phyloP scores from a whole-genome alignment of 2,888 invertebrate genomes.

The Heteromurus nitidus region DNA sequence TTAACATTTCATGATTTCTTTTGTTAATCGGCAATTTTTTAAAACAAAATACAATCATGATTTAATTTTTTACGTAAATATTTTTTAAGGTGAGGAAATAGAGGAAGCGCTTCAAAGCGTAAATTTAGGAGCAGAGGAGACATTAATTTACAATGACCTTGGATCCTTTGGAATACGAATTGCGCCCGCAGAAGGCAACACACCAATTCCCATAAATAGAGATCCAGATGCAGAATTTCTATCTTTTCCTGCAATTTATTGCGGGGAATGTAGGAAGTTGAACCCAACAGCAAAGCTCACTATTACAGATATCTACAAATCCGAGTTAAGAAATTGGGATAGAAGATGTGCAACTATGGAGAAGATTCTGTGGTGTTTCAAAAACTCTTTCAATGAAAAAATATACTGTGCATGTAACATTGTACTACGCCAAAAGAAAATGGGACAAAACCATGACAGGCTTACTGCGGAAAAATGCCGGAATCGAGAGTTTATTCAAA shows the following conservation, averaged over 20 bases:
- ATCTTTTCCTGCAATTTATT: slow-evolving; percentile 63
- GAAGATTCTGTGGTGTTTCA: slow-evolving; percentile 33
- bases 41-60: no score
- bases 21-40: no score
- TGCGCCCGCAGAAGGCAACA: slow-evolving; percentile 60
- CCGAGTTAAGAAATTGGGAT: slow-evolving; percentile 12
- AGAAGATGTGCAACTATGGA: neutral
- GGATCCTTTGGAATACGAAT: neutral
- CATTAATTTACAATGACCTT: neutral
- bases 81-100: no score
- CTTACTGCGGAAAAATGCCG: neutral
- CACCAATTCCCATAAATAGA: slow-evolving; percentile 24
- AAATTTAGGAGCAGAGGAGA: neutral
- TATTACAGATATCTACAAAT: slow-evolving; percentile 56
- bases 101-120: no score
- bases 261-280: slow-evolving; percentile 43
- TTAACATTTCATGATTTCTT: no score
- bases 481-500: slow-evolving; percentile 18
- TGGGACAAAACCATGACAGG: neutral
- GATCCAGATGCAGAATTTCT: slow-evolving; percentile 54
- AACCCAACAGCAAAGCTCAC: slow-evolving; percentile 16
- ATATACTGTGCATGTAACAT: slow-evolving; percentile 17
- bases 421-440: slow-evolving; percentile 16
- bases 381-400: slow-evolving; percentile 31
- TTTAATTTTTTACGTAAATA: no score